These are phyloP conservation scores for Gymnopithys bicolor DNA, from an alignment of 2,797 vertebrate species.

Conservation along the genomic window DNA sequence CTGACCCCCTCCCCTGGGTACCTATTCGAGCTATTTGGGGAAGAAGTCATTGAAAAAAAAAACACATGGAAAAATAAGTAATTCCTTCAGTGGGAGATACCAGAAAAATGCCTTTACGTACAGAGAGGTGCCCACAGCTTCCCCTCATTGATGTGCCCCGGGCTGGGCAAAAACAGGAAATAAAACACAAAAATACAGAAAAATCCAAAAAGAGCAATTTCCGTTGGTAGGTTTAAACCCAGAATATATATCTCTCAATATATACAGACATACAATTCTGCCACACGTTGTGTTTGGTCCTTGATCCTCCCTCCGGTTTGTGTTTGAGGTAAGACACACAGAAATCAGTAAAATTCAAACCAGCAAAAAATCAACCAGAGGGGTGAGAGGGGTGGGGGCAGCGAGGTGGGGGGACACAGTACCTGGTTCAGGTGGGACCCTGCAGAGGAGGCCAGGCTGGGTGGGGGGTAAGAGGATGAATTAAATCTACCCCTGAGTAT, in stretches of 20 bases:
- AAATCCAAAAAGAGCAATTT: neutral
- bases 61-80: neutral
- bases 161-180: neutral
- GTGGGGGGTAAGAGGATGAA: neutral
- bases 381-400: neutral
- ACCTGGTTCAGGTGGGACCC: neutral
- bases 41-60: neutral
- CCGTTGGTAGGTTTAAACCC: slow-evolving; percentile 17
- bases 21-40: neutral
- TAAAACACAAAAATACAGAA: neutral
- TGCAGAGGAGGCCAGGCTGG: neutral
- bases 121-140: neutral
- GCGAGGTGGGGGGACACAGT: neutral
- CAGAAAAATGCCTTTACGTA: slow-evolving; percentile 2
- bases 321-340: slow-evolving; percentile 59
- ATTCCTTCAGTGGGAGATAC: slow-evolving; percentile 49
- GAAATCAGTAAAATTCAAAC: slow-evolving; percentile 20
- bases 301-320: neutral
- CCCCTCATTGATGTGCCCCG: neutral
- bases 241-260: slow-evolving; percentile 59
- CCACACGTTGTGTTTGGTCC: slow-evolving; percentile 64
- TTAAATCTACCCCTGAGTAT: slow-evolving; percentile 19
- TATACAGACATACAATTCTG: slow-evolving; percentile 67
- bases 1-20: neutral
- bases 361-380: neutral